Evolutionary conservation across 1,140 invertebrate genomes (phyloP).

Genomic region (Drosophila erecta): DNA sequence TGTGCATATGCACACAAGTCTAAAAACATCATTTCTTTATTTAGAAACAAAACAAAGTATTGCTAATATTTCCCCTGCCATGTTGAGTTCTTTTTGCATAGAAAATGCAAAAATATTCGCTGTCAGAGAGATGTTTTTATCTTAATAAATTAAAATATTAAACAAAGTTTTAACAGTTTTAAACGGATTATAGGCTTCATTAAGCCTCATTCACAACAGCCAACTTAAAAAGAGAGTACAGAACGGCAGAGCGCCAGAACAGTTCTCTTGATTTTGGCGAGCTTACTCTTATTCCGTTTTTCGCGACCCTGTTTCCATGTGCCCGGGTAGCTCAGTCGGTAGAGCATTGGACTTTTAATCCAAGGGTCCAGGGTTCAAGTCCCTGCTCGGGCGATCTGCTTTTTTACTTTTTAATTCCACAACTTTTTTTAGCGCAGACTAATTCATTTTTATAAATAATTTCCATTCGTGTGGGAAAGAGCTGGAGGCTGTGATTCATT

Average conservation of each 20-base stretch:
- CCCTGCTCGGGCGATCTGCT: conserved; percentile 89
- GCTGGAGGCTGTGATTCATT: conserved; percentile 63
- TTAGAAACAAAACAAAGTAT: too few species aligned
- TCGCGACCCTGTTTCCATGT: background rate
- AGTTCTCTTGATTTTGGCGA: conserved; percentile 13
- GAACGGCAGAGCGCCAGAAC: background rate
- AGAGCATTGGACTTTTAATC: conserved; percentile 94
- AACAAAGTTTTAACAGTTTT: too few species aligned
- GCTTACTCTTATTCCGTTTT: conserved; percentile 26
- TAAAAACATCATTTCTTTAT: too few species aligned
- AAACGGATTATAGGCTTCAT: background rate
- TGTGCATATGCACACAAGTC: too few species aligned
- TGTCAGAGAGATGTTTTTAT: too few species aligned
- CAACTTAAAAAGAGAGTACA: background rate
- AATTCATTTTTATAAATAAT: conserved; percentile 31
- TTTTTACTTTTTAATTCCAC: background rate
- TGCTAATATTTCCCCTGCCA: too few species aligned
- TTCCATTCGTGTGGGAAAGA: conserved; percentile 62
- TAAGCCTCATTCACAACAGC: conserved; percentile 3
- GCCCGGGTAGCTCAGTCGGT: conserved; percentile 95
- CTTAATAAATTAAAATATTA: too few species aligned
- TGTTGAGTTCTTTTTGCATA: too few species aligned
- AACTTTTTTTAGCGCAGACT: background rate
- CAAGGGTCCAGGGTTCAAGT: conserved; percentile 92
- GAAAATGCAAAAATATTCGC: too few species aligned